Conservation (phyloP, 2,888 invertebrate species). For the Heliconius sara region DNA sequence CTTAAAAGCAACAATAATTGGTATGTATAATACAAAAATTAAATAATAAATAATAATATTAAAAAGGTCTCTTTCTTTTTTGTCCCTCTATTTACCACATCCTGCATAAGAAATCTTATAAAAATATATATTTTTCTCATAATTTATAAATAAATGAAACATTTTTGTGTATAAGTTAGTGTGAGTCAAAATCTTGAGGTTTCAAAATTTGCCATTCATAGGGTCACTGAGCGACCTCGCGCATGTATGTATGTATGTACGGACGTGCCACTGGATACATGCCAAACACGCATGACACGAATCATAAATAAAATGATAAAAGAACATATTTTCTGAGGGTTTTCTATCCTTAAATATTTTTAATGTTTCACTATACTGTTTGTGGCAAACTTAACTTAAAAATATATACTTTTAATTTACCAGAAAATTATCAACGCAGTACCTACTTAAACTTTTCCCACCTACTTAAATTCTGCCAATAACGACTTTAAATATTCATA, state of each 20-base stretch:
- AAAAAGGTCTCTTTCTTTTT: too few species aligned
- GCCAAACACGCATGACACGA: slow-evolving; percentile 45
- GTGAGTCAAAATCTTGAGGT: slow-evolving; percentile 1
- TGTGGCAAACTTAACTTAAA: background rate
- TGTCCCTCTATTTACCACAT: background rate
- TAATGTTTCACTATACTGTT: background rate
- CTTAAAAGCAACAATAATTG: background rate
- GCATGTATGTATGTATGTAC: slow-evolving; percentile 18
- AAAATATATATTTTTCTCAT: background rate
- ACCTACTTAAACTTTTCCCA: too few species aligned
- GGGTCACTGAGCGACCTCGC: slow-evolving; percentile 48
- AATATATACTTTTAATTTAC: background rate
- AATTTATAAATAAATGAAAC: background rate
- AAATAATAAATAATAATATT: background rate
- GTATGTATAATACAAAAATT: background rate
- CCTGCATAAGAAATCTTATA: background rate
- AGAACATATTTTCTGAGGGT: background rate
- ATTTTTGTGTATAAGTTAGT: background rate
- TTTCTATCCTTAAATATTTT: slow-evolving; percentile 3
- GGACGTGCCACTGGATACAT: slow-evolving; percentile 42
- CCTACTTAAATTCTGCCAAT: too few species aligned
- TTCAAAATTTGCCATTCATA: slow-evolving; percentile 32
- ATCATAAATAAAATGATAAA: slow-evolving; percentile 36
- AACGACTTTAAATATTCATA: too few species aligned
- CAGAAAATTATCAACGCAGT: background rate